A percentile compares a stretch with the other conserved stretches of the same genome.
phyloP scores from a whole-genome alignment of 2,888 invertebrate species.

The Rhorus exstirpatorius region DNA sequence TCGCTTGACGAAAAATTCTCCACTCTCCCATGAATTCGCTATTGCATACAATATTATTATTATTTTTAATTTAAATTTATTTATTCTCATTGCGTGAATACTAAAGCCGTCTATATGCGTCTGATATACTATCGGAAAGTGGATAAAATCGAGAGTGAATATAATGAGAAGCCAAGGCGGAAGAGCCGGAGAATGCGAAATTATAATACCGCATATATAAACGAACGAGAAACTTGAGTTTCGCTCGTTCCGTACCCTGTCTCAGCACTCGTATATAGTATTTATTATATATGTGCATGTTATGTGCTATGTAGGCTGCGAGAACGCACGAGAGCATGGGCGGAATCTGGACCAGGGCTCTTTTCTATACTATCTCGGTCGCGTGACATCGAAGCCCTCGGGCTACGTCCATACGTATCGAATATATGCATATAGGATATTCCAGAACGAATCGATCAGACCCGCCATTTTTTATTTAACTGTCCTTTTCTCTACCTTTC shows the following conservation, averaged over 20 bases:
- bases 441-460: neutral
- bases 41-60: neutral
- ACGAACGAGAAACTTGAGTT: constrained; percentile 65
- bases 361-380: constrained; percentile 66
- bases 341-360: constrained; percentile 69
- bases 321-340: constrained; percentile 72
- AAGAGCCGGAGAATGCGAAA: constrained; percentile 68
- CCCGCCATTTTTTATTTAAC: too few relatives aligned
- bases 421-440: constrained; percentile 1
- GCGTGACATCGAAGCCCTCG: constrained; percentile 71
- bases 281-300: constrained; percentile 32
- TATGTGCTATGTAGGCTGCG: constrained; percentile 69
- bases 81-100: constrained; percentile 19
- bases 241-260: constrained; percentile 64
- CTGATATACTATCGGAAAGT: constrained; percentile 28
- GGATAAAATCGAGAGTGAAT: constrained; percentile 61
- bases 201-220: constrained; percentile 70
- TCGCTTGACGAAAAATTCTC: too few relatives aligned
- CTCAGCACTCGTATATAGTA: constrained; percentile 38
- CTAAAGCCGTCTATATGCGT: neutral
- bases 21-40: too few relatives aligned
- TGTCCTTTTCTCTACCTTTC: too few relatives aligned
- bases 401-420: constrained; percentile 44
- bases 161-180: constrained; percentile 41
- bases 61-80: constrained; percentile 1